Base-by-base conservation (phyloP, 2,797 vertebrate genomes). In the Sebastiscus tertius region DNA sequence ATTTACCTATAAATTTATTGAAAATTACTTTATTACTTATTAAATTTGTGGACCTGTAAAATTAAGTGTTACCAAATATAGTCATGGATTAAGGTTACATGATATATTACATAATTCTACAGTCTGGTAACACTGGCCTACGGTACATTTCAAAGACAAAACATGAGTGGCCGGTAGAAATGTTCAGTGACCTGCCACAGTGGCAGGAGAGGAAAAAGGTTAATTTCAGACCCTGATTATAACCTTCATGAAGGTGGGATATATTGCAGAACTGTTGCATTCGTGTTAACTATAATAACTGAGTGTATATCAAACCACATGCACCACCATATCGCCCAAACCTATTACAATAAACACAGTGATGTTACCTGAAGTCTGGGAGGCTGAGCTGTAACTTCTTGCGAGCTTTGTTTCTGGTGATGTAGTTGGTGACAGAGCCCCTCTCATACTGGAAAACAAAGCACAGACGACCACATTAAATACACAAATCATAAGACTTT, bases 351-450 rank as follows among this genome's bases (percentile, higher is more conserved):
- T 31, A 8, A 61, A 7, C 11, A 14, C 42, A 14, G 14, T 24
- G 3, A 42, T 1, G 4, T 67, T 82, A 99, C 98, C 98, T 98
- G 95, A 99, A 99, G 77, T 99, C 98, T 0, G 98, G 94, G 33
- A 99, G 94, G 87, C 97, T 98, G 84, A 99, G 94, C 81, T 96
- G 95, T n/a, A 99, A 93, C 90, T 98, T 99, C 96, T 99, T 99
- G 16, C 98, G 96, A 3, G 98, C 98, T 90, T 97, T 97, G 89
- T 99, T 99, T 79, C 98, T 96, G 66, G 97, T 98, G 93, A 99
- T 98, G 90, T 99, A 99, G 95, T 98, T 99, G 42, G 97, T 98
- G 87, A 96, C 98, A 1, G 97, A 93, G 31, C 98, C 98, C 16
- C 97, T 95, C 90, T 99, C 97, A 75, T 94, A 98, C 98, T 99